These are phyloP conservation scores for Iphiclides podalirius DNA, from an alignment of 2,888 invertebrate species.

Conservation along the genomic window DNA sequence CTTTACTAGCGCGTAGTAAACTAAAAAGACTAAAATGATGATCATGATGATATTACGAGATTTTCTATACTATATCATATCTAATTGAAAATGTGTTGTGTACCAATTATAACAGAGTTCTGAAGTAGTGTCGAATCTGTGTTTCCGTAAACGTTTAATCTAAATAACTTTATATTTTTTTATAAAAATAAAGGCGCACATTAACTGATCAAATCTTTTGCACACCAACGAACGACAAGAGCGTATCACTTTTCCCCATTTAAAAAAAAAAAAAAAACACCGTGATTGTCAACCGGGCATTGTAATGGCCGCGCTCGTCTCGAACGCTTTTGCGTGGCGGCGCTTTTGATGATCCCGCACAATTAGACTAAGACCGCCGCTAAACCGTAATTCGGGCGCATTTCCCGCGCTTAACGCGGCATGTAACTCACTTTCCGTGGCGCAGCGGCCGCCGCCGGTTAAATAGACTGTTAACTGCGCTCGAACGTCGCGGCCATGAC, in stretches of 20 bases:
- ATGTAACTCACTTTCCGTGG: constrained; percentile 69
- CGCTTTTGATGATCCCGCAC: constrained; percentile 57
- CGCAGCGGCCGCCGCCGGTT: constrained; percentile 58
- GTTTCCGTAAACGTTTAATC: too few species aligned
- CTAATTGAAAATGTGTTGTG: too few species aligned
- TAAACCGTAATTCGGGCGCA: constrained; percentile 68
- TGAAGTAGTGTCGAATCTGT: too few species aligned
- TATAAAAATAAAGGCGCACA: background rate
- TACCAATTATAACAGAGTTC: too few species aligned
- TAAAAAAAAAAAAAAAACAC: constrained; percentile 12
- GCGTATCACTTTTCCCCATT: constrained; percentile 36
- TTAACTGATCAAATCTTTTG: background rate
- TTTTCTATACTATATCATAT: too few species aligned
- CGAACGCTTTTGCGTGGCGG: constrained; percentile 40
- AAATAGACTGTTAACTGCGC: constrained; percentile 65
- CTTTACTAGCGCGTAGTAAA: too few species aligned
- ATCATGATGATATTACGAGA: too few species aligned
- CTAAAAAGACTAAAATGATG: too few species aligned
- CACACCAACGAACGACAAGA: background rate
- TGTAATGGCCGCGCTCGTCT: constrained; percentile 48
- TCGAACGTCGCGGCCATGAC: constrained; percentile 37
- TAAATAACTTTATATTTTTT: too few species aligned
- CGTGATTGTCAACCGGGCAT: background rate
- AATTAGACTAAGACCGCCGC: constrained; percentile 72
- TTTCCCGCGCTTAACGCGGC: constrained; percentile 67